A percentile compares a stretch with the other conserved stretches of the same genome.
phyloP scores from a whole-genome alignment of 2,113 vertebrate genomes.

The Steatornis caripensis region DNA sequence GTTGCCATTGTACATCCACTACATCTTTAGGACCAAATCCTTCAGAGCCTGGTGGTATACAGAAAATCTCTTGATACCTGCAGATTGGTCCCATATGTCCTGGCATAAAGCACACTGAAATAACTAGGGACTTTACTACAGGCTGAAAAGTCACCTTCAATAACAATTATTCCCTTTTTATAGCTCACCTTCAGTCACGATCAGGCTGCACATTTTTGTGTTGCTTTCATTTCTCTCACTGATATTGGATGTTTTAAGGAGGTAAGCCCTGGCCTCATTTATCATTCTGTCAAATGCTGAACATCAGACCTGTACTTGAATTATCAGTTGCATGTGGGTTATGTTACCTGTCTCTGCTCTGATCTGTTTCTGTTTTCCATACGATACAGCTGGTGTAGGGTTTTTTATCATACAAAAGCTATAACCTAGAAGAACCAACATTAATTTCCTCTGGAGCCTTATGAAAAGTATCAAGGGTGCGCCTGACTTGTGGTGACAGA shows the following conservation, averaged over 20 bases:
- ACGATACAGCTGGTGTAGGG: background rate
- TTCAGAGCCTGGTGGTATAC: background rate
- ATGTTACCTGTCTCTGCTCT: slow-evolving; percentile 1
- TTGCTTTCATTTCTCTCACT: background rate
- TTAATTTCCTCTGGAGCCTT: slow-evolving; percentile 65
- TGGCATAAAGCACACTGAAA: background rate
- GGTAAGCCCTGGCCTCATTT: background rate
- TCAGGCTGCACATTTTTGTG: background rate
- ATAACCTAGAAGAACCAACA: slow-evolving; percentile 19
- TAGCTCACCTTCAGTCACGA: background rate
- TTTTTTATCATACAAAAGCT: slow-evolving; percentile 17
- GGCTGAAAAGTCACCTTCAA: background rate
- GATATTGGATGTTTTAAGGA: background rate
- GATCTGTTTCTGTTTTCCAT: background rate
- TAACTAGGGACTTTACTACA: background rate
- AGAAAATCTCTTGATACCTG: background rate
- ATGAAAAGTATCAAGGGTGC: slow-evolving; percentile 54
- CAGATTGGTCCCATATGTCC: background rate
- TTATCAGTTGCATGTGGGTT: slow-evolving; percentile 20
- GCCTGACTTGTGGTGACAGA: slow-evolving; percentile 67
- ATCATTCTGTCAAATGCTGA: background rate
- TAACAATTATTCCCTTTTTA: background rate
- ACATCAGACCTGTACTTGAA: background rate
- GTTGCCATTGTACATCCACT: background rate
- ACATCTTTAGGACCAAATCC: background rate